Conservation (phyloP, 1,140 invertebrate genomes). For the Cydia splendana region DNA sequence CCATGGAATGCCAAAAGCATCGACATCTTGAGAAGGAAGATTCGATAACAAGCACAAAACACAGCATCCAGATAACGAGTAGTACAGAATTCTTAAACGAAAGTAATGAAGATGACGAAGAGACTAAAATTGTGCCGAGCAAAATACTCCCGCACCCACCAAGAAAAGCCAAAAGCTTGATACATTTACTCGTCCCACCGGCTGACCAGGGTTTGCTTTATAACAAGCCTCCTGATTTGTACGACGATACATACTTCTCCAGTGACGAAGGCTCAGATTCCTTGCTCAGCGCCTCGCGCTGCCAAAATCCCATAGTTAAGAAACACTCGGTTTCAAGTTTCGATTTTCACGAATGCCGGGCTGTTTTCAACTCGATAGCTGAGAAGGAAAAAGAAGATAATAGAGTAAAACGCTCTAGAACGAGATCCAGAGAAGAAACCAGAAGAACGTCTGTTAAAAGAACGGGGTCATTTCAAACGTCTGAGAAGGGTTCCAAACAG, state of each 20-base stretch:
- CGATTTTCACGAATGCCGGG: constrained; percentile 75
- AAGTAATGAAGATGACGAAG: constrained; percentile 64
- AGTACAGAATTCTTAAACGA: constrained; percentile 57
- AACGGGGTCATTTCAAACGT: constrained; percentile 78
- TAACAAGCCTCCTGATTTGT: constrained; percentile 82
- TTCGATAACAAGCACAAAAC: constrained; percentile 75
- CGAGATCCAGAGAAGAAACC: constrained; percentile 66
- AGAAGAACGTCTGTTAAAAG: constrained; percentile 70
- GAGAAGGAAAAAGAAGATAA: constrained; percentile 77
- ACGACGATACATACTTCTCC: constrained; percentile 82
- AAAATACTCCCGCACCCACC: constrained; percentile 84
- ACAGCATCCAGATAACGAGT: constrained; percentile 76
- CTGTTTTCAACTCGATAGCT: constrained; percentile 78
- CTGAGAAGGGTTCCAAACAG: constrained; percentile 71
- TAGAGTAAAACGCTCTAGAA: constrained; percentile 60
- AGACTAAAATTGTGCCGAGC: constrained; percentile 82
- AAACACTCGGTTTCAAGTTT: constrained; percentile 61
- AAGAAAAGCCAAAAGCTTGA: constrained; percentile 80
- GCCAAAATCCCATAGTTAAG: constrained; percentile 66
- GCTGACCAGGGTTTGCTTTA: constrained; percentile 74
- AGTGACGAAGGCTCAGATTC: constrained; percentile 86
- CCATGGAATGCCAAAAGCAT: constrained; percentile 58
- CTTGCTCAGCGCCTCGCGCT: constrained; percentile 84
- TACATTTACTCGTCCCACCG: constrained; percentile 79
- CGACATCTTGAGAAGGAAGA: constrained; percentile 73